phyloP scores from a whole-genome alignment of 2,113 vertebrate genomes.

The Actinemys pallida region DNA sequence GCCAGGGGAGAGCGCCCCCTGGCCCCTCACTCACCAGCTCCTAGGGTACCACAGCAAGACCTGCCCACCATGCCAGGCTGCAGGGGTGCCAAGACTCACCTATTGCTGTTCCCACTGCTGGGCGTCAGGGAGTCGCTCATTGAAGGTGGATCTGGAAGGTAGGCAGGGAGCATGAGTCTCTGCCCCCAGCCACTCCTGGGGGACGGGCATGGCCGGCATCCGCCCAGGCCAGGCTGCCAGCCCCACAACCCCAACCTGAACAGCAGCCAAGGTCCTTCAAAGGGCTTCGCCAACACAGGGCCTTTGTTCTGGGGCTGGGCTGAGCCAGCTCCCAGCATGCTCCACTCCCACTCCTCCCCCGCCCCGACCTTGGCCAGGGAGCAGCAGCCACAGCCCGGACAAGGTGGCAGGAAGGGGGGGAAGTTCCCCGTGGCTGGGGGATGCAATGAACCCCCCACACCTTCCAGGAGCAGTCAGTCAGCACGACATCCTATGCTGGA shows the following conservation, averaged over 20 bases:
- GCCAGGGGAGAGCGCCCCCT: neutral
- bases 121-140: constrained; percentile 69
- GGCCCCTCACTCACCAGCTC: neutral
- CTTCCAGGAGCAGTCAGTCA: neutral
- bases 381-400: neutral
- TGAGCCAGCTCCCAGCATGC: neutral
- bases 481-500: neutral
- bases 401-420: neutral
- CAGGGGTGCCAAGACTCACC: constrained; percentile 30
- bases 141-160: constrained; percentile 74
- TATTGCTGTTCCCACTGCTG: constrained; percentile 67
- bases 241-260: no score
- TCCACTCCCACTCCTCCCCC: neutral
- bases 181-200: neutral
- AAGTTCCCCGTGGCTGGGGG: neutral
- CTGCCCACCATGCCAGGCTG: neutral
- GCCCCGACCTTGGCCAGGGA: neutral
- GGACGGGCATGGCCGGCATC: no score
- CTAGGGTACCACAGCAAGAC: neutral
- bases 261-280: neutral
- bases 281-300: neutral
- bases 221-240: neutral
- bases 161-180: neutral
- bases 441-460: neutral
- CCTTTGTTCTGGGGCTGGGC: neutral